Base-by-base conservation (phyloP, 2,113 vertebrate genomes). In the Lepisosteus oculatus region DNA sequence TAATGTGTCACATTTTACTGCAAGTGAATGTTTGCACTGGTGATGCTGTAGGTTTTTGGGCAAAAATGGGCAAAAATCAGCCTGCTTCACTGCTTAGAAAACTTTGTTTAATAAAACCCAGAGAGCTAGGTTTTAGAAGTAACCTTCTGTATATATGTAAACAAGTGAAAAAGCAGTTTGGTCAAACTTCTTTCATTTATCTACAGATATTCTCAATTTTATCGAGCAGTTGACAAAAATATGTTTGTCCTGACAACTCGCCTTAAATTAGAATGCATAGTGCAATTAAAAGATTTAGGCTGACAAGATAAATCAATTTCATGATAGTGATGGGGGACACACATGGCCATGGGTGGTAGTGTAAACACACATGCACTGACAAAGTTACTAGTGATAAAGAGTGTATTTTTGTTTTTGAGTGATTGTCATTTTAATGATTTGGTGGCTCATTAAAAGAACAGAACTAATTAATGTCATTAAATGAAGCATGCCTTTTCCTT, bases 401-500 rank as follows among this genome's bases (percentile, higher is more conserved):
- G 7, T 59, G 7, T 59, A 12, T 56, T 74, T 69, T 44, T 68
- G 63, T 68, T 80, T 14, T 73, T 84, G 85, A 87, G 80, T 87
- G 87, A 87, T 89, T 85, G 55, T 47, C 3, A 43, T 43, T 55
- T 65, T 62, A 65, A 42, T 72, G 70, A 65, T 72, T 72, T 65
- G 70, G 70, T 84, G 85, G 81, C 85, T 89, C 84, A 86, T 89
- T 89, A 84, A 76, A 80, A 85, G 69, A 81, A 85, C 77, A 85
- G 81, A 86, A 87, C 86, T 85, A 90, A 88, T 87, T 88, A 85
- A 85, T 84, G 86, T 86, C 83, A 86, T 85, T 82, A 88, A 88
- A 86, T 85, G 82, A 85, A 83, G 83, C 84, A 64, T 84, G 78
- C 75, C 69, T 68, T 70, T 67, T 59, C 69, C 62, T 73, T n/a